phyloP scores from a whole-genome alignment of 2,113 vertebrate genomes.

The Burhinus oedicnemus region DNA sequence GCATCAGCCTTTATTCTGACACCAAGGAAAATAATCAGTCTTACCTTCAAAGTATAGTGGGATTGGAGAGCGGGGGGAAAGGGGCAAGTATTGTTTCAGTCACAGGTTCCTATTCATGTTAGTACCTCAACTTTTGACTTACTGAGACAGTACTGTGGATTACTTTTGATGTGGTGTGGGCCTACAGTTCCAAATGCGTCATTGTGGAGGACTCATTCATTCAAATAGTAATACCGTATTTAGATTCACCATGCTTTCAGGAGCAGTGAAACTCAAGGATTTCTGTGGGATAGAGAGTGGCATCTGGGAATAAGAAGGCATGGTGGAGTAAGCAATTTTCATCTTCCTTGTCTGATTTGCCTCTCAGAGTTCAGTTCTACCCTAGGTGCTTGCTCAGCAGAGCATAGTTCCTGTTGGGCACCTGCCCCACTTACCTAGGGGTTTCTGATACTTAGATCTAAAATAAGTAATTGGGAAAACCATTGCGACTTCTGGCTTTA shows the following conservation, averaged over 20 bases:
- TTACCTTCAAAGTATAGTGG: accelerated
- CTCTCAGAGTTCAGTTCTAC: neutral
- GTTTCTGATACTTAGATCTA: neutral
- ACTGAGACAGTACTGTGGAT: neutral
- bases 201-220: neutral
- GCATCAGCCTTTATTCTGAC: neutral
- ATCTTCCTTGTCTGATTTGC: neutral
- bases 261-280: neutral
- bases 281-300: neutral
- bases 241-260: neutral
- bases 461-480: neutral
- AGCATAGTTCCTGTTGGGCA: neutral
- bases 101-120: neutral
- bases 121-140: neutral
- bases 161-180: neutral
- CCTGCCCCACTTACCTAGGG: neutral
- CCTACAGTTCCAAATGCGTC: neutral
- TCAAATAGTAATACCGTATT: neutral
- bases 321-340: neutral
- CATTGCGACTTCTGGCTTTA: neutral
- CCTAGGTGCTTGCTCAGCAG: neutral
- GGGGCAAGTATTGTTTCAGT: neutral
- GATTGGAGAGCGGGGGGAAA: neutral
- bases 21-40: neutral
- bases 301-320: neutral